Evolutionary conservation across 2,113 vertebrate genomes (phyloP).

Genomic region (Pholis gunnellus): DNA sequence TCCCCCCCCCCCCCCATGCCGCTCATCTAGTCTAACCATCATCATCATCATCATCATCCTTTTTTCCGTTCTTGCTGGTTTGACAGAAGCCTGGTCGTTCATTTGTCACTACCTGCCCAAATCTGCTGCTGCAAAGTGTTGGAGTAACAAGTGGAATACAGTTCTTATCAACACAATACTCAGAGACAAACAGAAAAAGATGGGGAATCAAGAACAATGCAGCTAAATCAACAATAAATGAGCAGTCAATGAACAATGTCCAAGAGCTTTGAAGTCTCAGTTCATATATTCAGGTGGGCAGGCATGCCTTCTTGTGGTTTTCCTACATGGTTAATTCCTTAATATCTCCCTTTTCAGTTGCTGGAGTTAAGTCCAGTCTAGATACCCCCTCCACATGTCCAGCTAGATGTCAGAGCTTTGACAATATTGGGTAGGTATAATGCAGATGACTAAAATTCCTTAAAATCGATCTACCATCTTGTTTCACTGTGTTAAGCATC

Average conservation of each 20-base stretch:
- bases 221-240: constrained; percentile 32
- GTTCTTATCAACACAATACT: constrained; percentile 18
- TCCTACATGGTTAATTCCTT: constrained; percentile 40
- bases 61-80: background rate
- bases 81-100: background rate
- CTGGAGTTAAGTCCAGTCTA: constrained; percentile 31
- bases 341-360: constrained; percentile 29
- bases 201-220: constrained; percentile 36
- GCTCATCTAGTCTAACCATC: background rate
- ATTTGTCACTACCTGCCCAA: constrained; percentile 16
- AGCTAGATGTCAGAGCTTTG: constrained; percentile 40
- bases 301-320: constrained; percentile 59
- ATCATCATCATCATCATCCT: constrained; percentile 7
- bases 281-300: constrained; percentile 65
- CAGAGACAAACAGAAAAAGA: constrained; percentile 9
- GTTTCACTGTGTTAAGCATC: constrained; percentile 18
- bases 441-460: constrained; percentile 8
- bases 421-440: constrained; percentile 32
- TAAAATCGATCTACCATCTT: background rate
- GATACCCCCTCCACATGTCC: constrained; percentile 19
- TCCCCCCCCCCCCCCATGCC: background rate
- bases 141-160: constrained; percentile 4
- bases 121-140: constrained; percentile 11
- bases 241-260: constrained; percentile 48
- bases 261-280: constrained; percentile 59